Percentiles rank a stretch among this genome's conserved stretches.
Evolutionary conservation across 2,797 vertebrate species (phyloP).

Genomic region (Sebastes goodei): DNA sequence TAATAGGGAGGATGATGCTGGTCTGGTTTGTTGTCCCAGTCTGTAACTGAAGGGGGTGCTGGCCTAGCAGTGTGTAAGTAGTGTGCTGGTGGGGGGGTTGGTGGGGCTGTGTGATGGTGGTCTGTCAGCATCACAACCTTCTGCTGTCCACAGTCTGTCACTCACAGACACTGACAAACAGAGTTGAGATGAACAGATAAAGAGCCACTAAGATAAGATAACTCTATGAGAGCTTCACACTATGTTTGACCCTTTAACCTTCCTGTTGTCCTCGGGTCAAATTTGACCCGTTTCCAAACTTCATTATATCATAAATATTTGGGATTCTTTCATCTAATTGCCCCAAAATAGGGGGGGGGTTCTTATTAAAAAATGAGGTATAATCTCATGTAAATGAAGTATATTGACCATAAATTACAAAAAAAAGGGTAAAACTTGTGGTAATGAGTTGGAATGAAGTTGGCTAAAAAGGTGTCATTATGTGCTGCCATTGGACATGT

Average conservation of each 20-base stretch:
- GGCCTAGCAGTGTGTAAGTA: conserved; percentile 37
- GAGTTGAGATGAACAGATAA: conserved; percentile 25
- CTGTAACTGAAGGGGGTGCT: conserved; percentile 64
- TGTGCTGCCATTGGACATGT: too few species aligned
- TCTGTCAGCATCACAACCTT: conserved; percentile 69
- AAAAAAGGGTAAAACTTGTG: too few species aligned
- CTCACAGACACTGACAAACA: conserved; percentile 46
- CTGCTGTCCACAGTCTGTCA: conserved; percentile 71
- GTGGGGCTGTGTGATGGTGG: conserved; percentile 21
- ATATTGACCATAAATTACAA: too few species aligned
- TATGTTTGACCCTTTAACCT: neutral
- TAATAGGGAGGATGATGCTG: conserved; percentile 24
- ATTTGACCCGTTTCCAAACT: too few species aligned
- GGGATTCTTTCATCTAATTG: too few species aligned
- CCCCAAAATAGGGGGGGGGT: too few species aligned
- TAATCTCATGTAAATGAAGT: too few species aligned
- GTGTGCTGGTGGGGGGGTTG: conserved; percentile 19
- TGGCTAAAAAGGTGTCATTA: too few species aligned
- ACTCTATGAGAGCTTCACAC: neutral
- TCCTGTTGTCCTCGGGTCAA: too few species aligned
- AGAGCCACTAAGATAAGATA: neutral
- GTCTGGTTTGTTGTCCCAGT: conserved; percentile 50
- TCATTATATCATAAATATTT: too few species aligned
- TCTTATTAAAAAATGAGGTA: too few species aligned
- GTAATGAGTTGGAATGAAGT: too few species aligned